Conservation (phyloP, 2,113 vertebrate species). For the Geococcyx californianus region DNA sequence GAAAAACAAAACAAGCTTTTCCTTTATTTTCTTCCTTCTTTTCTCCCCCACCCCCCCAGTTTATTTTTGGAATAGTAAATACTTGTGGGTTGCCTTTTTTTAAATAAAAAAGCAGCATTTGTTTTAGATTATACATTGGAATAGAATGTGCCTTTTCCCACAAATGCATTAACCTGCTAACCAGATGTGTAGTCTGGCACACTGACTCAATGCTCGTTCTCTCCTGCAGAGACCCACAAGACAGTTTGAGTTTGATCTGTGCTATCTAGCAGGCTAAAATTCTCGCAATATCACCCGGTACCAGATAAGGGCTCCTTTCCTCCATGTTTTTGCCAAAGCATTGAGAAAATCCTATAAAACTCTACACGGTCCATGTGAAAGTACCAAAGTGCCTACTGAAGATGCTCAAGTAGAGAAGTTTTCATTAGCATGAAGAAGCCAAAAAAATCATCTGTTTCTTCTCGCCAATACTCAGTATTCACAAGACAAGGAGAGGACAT, state of each 20-base stretch:
- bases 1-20: not conserved
- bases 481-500: not conserved
- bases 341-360: not conserved
- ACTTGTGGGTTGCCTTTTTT: not conserved
- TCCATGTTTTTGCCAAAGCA: not conserved
- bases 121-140: not conserved
- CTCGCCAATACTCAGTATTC: not conserved
- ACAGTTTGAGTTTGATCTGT: not conserved
- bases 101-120: not conserved
- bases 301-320: not conserved
- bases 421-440: not conserved
- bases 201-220: not conserved
- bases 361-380: not conserved
- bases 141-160: not conserved
- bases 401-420: not conserved
- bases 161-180: not conserved
- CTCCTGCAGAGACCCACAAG: not conserved
- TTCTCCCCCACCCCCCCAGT: not conserved
- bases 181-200: constrained; percentile 37
- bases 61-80: not conserved
- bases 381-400: not conserved
- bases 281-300: not conserved
- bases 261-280: not conserved
- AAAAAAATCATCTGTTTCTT: not conserved
- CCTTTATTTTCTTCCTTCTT: not conserved